Evolutionary conservation across 2,888 invertebrate genomes (phyloP).

Genomic region (Cheilosia impressa): DNA sequence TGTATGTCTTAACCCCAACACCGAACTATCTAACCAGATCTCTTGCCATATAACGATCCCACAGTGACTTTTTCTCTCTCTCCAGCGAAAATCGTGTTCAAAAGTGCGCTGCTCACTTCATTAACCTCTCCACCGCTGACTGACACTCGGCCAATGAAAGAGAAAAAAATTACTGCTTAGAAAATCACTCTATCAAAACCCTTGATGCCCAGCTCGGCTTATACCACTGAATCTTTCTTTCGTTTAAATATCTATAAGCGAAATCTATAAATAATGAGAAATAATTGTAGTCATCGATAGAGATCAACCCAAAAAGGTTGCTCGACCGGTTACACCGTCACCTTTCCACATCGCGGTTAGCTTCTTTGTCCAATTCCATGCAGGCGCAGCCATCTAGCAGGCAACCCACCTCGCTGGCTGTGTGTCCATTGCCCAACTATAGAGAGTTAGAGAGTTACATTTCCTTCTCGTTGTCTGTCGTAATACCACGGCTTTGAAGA

Average conservation of each 20-base stretch:
- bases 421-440: conserved; percentile 64
- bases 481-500: conserved; percentile 17
- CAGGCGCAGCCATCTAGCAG: conserved; percentile 2
- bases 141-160: conserved; percentile 33
- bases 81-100: conserved; percentile 44
- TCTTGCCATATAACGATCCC: conserved; percentile 9
- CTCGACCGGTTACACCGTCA: conserved; percentile 61
- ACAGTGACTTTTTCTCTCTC: conserved; percentile 31
- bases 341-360: conserved; percentile 63
- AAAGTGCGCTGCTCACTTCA: conserved; percentile 52
- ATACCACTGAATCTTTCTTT: conserved; percentile 27
- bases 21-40: conserved; percentile 14
- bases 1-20: conserved; percentile 11
- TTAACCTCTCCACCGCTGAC: conserved; percentile 49
- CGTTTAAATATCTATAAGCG: conserved; percentile 20
- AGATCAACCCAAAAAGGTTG: conserved; percentile 66
- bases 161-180: neutral
- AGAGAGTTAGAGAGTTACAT: conserved; percentile 68
- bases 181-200: conserved; percentile 27
- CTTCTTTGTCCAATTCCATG: conserved; percentile 61
- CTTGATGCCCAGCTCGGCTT: neutral
- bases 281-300: conserved; percentile 60
- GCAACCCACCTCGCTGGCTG: conserved; percentile 28
- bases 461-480: conserved; percentile 1
- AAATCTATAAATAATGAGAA: conserved; percentile 60